phyloP scores from a whole-genome alignment of 2,888 invertebrate species.

The Colostygia pectinataria region DNA sequence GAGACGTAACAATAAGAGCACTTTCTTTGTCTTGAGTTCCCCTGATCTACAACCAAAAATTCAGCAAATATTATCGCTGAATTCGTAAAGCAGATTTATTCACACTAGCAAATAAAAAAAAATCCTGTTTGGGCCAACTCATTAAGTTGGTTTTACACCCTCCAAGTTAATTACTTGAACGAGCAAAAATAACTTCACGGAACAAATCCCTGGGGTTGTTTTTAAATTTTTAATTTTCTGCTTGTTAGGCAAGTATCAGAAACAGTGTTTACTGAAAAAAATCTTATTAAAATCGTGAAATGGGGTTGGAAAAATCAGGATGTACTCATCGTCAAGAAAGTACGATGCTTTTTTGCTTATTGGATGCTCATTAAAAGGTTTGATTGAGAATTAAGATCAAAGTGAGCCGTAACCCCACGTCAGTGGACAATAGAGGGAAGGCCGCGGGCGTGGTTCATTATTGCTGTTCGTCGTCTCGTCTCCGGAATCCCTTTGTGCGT shows the following conservation, averaged over 20 bases:
- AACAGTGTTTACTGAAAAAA: constrained; percentile 60
- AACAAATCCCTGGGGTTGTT: constrained; percentile 58
- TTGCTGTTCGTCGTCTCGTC: constrained; percentile 53
- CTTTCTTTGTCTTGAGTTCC: constrained; percentile 5
- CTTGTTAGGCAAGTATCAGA: constrained; percentile 63
- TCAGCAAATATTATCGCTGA: constrained; percentile 3
- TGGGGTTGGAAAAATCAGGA: constrained; percentile 49
- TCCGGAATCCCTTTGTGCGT: constrained; percentile 62
- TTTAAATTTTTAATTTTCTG: constrained; percentile 72
- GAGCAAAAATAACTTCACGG: constrained; percentile 52
- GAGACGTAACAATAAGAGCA: constrained; percentile 8
- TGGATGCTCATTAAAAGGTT: constrained; percentile 41
- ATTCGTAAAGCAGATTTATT: constrained; percentile 20
- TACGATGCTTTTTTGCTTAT: constrained; percentile 29
- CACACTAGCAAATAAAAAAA: constrained; percentile 29
- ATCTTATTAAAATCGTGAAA: constrained; percentile 56
- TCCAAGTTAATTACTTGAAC: constrained; percentile 52
- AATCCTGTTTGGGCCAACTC: constrained; percentile 43
- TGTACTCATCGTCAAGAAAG: constrained; percentile 34
- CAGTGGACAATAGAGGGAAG: constrained; percentile 50
- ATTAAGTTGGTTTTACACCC: constrained; percentile 53
- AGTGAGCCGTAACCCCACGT: constrained; percentile 47
- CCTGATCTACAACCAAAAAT: constrained; percentile 2
- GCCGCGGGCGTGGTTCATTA: constrained; percentile 60
- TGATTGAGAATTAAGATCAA: constrained; percentile 55